These are phyloP conservation scores for Schizaphis graminum DNA, from an alignment of 2,888 invertebrate genomes.

Conservation along the genomic window DNA sequence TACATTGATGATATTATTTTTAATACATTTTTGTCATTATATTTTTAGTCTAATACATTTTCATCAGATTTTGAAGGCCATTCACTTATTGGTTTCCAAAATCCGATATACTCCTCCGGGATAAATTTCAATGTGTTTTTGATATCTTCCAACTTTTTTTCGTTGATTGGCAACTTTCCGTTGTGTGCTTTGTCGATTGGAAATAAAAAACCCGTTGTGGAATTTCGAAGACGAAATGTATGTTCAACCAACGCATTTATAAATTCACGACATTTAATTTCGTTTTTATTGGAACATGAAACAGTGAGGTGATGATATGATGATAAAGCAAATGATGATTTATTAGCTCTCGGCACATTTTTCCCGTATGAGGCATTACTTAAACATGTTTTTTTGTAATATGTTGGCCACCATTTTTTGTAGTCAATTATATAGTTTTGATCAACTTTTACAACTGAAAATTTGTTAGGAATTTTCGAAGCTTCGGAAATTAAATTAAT, in stretches of 20 bases:
- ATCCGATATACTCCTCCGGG: too few relatives aligned
- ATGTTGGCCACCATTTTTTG: constrained; percentile 27
- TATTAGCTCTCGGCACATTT: constrained; percentile 25
- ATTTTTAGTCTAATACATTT: background rate
- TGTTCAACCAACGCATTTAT: background rate
- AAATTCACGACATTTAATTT: background rate
- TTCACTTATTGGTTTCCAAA: too few relatives aligned
- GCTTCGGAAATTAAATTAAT: constrained; percentile 31
- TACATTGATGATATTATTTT: constrained; percentile 34
- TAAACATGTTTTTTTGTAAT: constrained; percentile 35
- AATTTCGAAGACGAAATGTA: constrained; percentile 30
- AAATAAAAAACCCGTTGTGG: constrained; percentile 27
- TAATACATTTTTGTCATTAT: constrained; percentile 20
- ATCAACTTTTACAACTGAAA: constrained; percentile 14
- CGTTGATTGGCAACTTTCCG: constrained; percentile 32
- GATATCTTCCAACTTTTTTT: constrained; percentile 26
- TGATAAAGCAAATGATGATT: constrained; percentile 35
- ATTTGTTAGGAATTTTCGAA: constrained; percentile 31
- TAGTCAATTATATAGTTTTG: constrained; percentile 36
- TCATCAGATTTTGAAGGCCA: too few relatives aligned
- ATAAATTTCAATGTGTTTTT: constrained; percentile 38
- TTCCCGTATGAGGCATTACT: constrained; percentile 47
- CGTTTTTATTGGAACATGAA: constrained; percentile 14
- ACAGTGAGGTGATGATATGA: constrained; percentile 22
- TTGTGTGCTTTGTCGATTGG: constrained; percentile 27